Conservation (phyloP, 2,888 invertebrate species). For the Boloria euphrosyne region DNA sequence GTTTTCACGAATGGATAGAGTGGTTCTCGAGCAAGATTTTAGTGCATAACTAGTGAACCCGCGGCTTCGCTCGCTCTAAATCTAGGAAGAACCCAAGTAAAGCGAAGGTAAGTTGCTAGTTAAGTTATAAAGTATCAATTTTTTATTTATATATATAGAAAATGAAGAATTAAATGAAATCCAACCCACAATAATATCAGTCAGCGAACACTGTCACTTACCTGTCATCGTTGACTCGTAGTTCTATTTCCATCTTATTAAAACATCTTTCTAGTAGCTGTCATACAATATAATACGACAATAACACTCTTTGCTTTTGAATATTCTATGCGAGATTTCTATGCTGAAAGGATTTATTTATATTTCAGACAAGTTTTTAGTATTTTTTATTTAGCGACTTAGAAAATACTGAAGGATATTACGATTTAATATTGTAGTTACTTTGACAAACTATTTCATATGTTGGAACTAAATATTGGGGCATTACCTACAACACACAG, state of each 20-base stretch:
- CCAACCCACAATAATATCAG: conserved; percentile 27
- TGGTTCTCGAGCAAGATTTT: no score
- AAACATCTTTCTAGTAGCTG: conserved; percentile 52
- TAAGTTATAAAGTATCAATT: neutral
- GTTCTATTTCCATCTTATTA: conserved; percentile 45
- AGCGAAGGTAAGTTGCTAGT: neutral
- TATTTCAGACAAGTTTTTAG: conserved; percentile 16
- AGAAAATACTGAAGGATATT: no score
- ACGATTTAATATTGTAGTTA: no score
- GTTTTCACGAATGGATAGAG: no score
- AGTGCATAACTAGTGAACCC: no score
- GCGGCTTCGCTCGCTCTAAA: no score
- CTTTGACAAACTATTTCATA: no score
- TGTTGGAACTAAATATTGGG: no score
- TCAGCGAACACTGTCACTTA: conserved; percentile 32
- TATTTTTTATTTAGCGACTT: neutral
- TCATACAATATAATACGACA: conserved; percentile 66
- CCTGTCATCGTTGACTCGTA: conserved; percentile 38
- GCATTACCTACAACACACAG: no score
- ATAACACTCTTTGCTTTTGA: conserved; percentile 54
- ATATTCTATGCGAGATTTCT: conserved; percentile 46
- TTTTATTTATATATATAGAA: neutral
- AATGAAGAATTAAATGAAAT: conserved; percentile 15
- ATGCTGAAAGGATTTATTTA: conserved; percentile 34
- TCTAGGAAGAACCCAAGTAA: no score